Conservation (phyloP, 1,140 invertebrate genomes). For the Diorhabda carinulata region DNA sequence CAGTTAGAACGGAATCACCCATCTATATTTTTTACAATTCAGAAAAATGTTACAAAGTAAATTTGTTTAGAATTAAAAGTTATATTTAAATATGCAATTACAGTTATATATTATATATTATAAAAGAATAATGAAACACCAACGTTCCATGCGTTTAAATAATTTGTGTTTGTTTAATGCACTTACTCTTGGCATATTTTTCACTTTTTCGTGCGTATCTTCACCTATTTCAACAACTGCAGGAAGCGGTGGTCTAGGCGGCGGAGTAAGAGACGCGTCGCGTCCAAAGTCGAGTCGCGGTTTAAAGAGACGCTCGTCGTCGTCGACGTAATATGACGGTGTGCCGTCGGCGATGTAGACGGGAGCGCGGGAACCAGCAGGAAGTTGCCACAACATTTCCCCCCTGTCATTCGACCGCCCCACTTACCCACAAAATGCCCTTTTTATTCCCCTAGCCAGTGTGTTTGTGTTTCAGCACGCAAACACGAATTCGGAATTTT, state of each 20-base stretch:
- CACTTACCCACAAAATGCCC: conserved; percentile 1
- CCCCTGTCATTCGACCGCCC: conserved; percentile 7
- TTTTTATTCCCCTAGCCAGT: neutral
- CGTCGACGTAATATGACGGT: conserved; percentile 10
- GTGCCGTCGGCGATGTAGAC: conserved; percentile 33
- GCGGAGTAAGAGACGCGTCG: conserved; percentile 28
- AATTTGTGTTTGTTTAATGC: neutral
- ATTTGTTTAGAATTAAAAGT: too few species aligned
- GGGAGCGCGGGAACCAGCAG: conserved; percentile 36
- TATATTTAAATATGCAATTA: too few species aligned
- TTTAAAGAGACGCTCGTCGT: conserved; percentile 6
- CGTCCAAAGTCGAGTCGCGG: conserved; percentile 26
- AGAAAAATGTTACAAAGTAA: too few species aligned
- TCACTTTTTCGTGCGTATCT: neutral
- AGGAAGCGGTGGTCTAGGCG: conserved; percentile 36
- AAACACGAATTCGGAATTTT: neutral
- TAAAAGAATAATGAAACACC: neutral
- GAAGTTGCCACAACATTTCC: conserved; percentile 24
- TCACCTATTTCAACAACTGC: conserved; percentile 17
- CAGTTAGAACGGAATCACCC: too few species aligned
- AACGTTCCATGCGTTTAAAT: too few species aligned
- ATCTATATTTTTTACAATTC: too few species aligned
- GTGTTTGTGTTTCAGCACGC: neutral
- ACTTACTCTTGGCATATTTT: conserved; percentile 39
- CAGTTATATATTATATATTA: neutral